Base-by-base conservation (phyloP, 2,113 vertebrate species). In the Takifugu bimaculatus region DNA sequence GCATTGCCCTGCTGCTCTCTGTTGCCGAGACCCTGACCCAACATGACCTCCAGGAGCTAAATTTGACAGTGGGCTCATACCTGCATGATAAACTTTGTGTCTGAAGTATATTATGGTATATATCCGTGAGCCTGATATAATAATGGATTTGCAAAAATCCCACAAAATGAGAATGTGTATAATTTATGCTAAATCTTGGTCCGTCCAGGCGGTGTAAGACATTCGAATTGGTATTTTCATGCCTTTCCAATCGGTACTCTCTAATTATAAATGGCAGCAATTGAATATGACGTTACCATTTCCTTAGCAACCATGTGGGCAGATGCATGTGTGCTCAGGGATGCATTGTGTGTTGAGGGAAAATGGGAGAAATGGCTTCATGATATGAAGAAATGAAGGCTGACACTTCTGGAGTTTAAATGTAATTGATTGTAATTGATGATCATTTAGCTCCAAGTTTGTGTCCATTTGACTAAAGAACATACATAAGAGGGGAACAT, bases 221-320 rank as follows among this genome's bases (percentile, higher is more conserved):
- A 6, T 35, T 7, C 9, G 5, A 35, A 6, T 35, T 35, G 32
- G 32, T 35, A 35, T 35, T 35, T 35, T 35, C 6, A 39, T 9
- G 35, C 6, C 47, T 52, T 63, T 51, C 35, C 75, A 35, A 50
- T 74, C 72, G 67, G 54, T 82, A 63, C 75, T 75, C 59, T 54
- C 68, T 68, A 70, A 68, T 74, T 75, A 82, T 79, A 77, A 85
- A 88, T 80, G 79, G 85, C 75, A 83, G 79, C 81, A 85, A 83
- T 85, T 91, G 85, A 80, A 73, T 87, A 79, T 87, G 86, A 90
- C 81, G 82, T 89, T 76, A 48, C 63, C n/a, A 75, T 92, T 75
- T 88, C 90, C 88, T 68, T 88, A 86, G 87, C 84, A 91, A 91
- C 89, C 42, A 69, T 64, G 80, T 75, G 76, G 67, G 82, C 59